Base-by-base conservation (phyloP, 2,113 vertebrate genomes). In the Polypterus bichir region DNA sequence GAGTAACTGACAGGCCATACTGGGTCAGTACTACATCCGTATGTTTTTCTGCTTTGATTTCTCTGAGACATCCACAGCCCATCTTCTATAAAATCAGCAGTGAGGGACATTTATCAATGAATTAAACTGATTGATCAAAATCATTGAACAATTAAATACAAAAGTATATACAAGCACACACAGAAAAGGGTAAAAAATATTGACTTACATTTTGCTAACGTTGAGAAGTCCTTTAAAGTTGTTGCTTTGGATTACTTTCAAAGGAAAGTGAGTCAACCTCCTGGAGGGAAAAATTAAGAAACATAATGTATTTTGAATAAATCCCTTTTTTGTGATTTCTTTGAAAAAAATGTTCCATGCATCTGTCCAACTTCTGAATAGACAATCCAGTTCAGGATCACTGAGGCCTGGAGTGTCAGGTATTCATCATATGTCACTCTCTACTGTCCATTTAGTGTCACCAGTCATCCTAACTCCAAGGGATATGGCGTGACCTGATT, bases 161-260 rank as follows among this genome's bases (percentile, higher is more conserved):
- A 8, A 7, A 8, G 51, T 52, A 7, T 52, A 7, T 8, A 7
- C 51, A 52, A 52, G 10, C 7, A 10, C 51, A 52, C 4, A 10
- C 10, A 52, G 7, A 3, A 3, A 52, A 52, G 51, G 10, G 10
- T 3, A 52, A 11, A 7, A 54, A 5, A 6, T 64, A 60, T 53
- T 51, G 68, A 88, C 92, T 92, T 83, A 94, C 91, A 94, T 94
- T 70, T 79, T 79, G 57, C 84, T 71, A 54, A 91, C 72, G 76
- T 90, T 89, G 72, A 77, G 76, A 66, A 94, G 85, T 69, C 88
- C 87, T 74, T 76, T 88, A 79, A 96, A 94, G 7, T 91, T 85
- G 1, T 86, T 77, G 63, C 83, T 81, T 61, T 84, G 81, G 52
- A 94, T 85, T 73, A 87, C 77, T 81, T 81, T 88, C 68, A 91